Evolutionary conservation across 1,140 invertebrate genomes (phyloP), one percentile per base, ranked within the genome.

Genomic region (Colletes gigas): DNA sequence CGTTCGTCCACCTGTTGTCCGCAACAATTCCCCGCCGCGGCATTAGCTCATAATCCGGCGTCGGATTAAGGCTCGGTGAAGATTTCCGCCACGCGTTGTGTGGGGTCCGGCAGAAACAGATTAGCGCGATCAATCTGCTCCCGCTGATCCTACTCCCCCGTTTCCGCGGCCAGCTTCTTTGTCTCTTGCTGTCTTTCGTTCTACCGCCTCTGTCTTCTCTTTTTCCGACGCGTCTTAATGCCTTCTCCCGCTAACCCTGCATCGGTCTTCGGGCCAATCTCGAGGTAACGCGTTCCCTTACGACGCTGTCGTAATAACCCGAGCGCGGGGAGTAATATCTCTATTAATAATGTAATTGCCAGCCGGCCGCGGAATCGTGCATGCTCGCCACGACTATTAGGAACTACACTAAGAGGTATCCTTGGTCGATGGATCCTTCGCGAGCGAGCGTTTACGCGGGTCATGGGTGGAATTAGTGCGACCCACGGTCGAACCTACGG

Each of bases 321-420:
- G 75, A 73, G 77, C 75, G 75, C 71, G 70, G 80, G 81, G 81
- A 85, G 85, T 90, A 90, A 90, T 90, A 90, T 90, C 89, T 90
- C 89, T 89, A 90, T 90, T 90, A 90, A 90, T 90, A 90, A 90
- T 90, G 88, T 89, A 88, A 90, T 88, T 90, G 89, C 88, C 81
- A 82, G 81, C 83, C 86, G 74, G 81, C 84, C 78, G 68, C 57
- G 81, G 87, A 83, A 89, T 89, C 88, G 85, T 88, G 88, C 85
- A 86, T 81, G 82, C 86, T 78, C 78, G 73, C 84, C 74, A 59
- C 79, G 86, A 83, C 85, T 88, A 90, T 90, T 90, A 90, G 79
- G 63, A 65, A 81, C 71, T 44, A 60, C 47, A 52, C 62, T 60
- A 66, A 10, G 54, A 21, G 67, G 67, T 57, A 66, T 30, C 71